Base-by-base conservation (phyloP, 2,797 vertebrate genomes). In the Pterois miles region DNA sequence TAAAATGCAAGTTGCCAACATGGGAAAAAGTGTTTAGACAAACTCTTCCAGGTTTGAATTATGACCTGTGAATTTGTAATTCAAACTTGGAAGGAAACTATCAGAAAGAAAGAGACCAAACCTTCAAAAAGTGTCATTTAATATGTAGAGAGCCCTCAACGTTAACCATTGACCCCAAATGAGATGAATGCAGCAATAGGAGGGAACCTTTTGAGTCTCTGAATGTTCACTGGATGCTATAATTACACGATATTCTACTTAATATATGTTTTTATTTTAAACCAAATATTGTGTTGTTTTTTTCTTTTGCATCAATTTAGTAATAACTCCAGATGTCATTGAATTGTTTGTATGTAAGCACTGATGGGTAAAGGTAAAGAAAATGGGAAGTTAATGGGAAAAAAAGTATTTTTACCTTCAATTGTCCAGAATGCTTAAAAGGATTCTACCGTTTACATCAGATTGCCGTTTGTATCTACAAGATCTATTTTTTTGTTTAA, bases 181-280 rank as follows among this genome's bases (percentile, higher is more conserved):
- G 89, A 38, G 9, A 34, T 57, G 85, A 88, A 71, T 14, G 72
- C 88, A 91, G 91, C 71, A 67, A 81, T 64, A 94, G 94, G 95
- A 95, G 94, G 94, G 94, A 95, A 92, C 94, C 92, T 92, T 86
- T 78, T 91, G 93, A 93, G 93, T 87, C 84, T 72, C 83, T 92
- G 88, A 78, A 87, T 75, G 71, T 81, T 91, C 81, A 66, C 65
- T 59, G 87, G 83, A 74, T 76, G 81, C 64, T 86, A 46, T 76
- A 81, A 83, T 86, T 48, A 50, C 57, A 90, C 82, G 83, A 92
- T 89, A 84, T 91, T 91, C 86, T 78, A 23, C 82, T 80, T 81
- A 69, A 76, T 67, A 54, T 82, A 74, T 82, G 76, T 86, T 88
- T 46, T 88, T 62, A 58, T 83, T 92, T 92, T 90, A 3, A 85